phyloP scores from a whole-genome alignment of 2,797 vertebrate species.

The Gambusia yucatana region DNA sequence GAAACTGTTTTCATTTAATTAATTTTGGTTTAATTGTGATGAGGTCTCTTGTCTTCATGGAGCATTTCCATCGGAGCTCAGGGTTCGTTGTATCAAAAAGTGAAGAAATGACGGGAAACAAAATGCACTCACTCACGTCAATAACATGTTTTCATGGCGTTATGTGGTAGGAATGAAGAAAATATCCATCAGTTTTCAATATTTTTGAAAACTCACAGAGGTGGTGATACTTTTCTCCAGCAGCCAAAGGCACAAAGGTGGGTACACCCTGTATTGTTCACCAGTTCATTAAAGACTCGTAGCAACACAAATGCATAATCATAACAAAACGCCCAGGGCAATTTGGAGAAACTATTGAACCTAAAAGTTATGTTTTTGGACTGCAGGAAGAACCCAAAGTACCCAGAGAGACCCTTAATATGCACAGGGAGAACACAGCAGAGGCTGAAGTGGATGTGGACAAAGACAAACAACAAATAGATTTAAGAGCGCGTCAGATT shows the following conservation, averaged over 20 bases:
- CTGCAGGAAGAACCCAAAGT: not conserved
- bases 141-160: not conserved
- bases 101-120: not conserved
- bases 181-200: not conserved
- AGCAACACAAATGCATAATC: not conserved
- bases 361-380: not conserved
- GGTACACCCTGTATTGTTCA: not conserved
- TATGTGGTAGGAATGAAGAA: not conserved
- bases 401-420: not conserved
- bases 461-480: not conserved
- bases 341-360: not conserved
- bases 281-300: not conserved
- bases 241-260: not conserved
- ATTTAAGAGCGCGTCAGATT: not conserved
- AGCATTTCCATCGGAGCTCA: not conserved
- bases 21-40: not conserved
- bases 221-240: not conserved
- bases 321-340: not conserved
- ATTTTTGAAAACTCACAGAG: not conserved
- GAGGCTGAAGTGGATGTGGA: not conserved
- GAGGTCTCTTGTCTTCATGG: not conserved
- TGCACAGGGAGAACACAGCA: not conserved
- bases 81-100: not conserved
- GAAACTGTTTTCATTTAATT: not conserved
- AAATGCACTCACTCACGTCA: not conserved